Evolutionary conservation across 1,140 invertebrate genomes (phyloP), one percentile per base, ranked within the genome.

Genomic region (Euwallacea similis): DNA sequence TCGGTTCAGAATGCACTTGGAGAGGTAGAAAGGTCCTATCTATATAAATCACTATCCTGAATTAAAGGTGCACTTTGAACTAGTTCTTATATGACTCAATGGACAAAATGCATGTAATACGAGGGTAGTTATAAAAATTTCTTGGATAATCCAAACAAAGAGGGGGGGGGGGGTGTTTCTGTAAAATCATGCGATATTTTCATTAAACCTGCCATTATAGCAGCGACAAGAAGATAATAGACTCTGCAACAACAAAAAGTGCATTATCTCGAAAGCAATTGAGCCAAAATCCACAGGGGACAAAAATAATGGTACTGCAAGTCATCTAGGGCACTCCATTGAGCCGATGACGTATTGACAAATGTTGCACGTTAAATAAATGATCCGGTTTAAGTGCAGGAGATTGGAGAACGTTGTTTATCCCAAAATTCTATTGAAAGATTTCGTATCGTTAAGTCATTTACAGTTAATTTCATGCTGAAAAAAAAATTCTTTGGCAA

Each of bases 261-360:
- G 44, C 54, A 67, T 56, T 59, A 66, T 66, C 47, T 56, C 42
- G 8, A 59, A 58, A 33, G 65, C 43, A 21, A 56, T 16, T 59
- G 42, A 41, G 21, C 16, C n/a, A 16, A 33, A 67, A 67, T 67
- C 65, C 65, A 59, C 55, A 46, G 65, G 65, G 65, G 55, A 56
- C 13, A 58, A 67, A 58, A 67, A 67, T 67, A 67, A 67, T 58
- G 46, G 55, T 67, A 21, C 44, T 59, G 65, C 65, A 67, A 67
- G 54, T 67, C 65, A 67, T 15, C n/a, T 42, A 58, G 55, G 65
- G 53, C n/a, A 58, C 43, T 55, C 46, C 42, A 56, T 42, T 61
- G 10, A 61, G 7, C 15, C 55, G 44, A 15, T 69, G 66, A 69
- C 66, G 58, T 61, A 60, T 69, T 67, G 65, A 67, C 55, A 58